phyloP scores from a whole-genome alignment of 2,888 invertebrate genomes.

The Pasiphila rectangulata region DNA sequence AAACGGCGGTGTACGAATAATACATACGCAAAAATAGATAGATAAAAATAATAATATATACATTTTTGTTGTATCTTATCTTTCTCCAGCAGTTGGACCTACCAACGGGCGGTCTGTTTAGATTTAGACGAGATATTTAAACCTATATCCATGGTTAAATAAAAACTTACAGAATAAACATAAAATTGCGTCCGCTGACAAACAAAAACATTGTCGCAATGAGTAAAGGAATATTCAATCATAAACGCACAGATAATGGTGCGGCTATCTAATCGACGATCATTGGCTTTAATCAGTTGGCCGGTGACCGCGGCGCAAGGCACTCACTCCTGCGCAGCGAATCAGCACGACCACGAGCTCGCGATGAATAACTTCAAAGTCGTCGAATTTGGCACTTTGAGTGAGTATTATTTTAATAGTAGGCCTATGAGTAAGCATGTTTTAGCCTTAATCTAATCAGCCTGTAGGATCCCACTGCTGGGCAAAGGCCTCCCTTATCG shows the following conservation, averaged over 20 bases:
- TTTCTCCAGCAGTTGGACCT: too few species aligned
- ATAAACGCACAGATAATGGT: slow-evolving; percentile 15
- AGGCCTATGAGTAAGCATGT: neutral
- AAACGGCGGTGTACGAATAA: too few species aligned
- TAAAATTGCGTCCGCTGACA: slow-evolving; percentile 15
- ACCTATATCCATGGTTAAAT: too few species aligned
- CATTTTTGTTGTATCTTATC: too few species aligned
- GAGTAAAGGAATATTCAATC: slow-evolving; percentile 58
- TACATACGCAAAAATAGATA: too few species aligned
- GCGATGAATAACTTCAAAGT: slow-evolving; percentile 61
- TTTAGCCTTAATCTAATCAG: too few species aligned
- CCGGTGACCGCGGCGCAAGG: slow-evolving; percentile 55
- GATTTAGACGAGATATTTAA: too few species aligned
- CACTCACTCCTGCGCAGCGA: slow-evolving; percentile 37
- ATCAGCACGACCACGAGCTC: slow-evolving; percentile 31
- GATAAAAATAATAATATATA: too few species aligned
- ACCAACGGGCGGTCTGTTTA: too few species aligned
- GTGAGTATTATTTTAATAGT: slow-evolving; percentile 50
- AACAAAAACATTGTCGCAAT: slow-evolving; percentile 25
- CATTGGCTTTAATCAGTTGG: slow-evolving; percentile 68
- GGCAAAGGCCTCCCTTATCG: too few species aligned
- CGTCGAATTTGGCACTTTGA: slow-evolving; percentile 60
- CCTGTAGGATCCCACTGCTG: too few species aligned
- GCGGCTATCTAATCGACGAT: slow-evolving; percentile 62
- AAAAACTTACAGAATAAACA: too few species aligned